Base-by-base conservation (phyloP, 2,797 vertebrate genomes). In the Cephalopachus bancanus region DNA sequence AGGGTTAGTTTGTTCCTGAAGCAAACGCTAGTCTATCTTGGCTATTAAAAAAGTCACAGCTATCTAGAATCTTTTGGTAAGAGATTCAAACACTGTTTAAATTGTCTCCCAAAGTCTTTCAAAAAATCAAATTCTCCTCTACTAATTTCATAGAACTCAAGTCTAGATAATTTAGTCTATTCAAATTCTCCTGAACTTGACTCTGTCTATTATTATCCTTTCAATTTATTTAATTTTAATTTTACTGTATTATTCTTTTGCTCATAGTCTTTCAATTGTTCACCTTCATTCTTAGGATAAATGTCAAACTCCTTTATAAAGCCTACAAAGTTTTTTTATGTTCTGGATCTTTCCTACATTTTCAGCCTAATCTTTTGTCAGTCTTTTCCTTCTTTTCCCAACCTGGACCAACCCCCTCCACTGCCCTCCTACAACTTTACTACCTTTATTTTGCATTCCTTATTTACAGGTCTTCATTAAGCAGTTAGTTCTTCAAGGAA, bases 91-190 rank as follows among this genome's bases (percentile, higher is more conserved):
- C 6, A 0, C 86, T 83, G 9, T 37, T 53, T 76, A 96, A 76
- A 20, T 62, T 89, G 37, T 83, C 37, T 89, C 44, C 24, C 62
- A n/a, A 44, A 89, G 71, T 69, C 83, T 95, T 83, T 92, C 33
- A 83, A 62, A 83, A 62, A 94, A 72, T 89, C 55, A 75, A 65
- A 80, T 83, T 62, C 53, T 10, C n/a, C 2, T 28, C 74, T 55
- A 20, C n/a, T 93, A 72, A 87, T 90, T 94, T 96, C 24, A 44
- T 30, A 28, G 64, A 71, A 60, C 30, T 83, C 14, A 55, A 59
- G 19, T 86, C 7, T 55, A 10, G 16, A 55, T 75, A 69, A 37
- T 59, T 67, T 44, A 65, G 28, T 89, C 16, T 30, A 57, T 57
- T 88, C 8, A 92, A 92, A 75, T 26, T 65, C 12, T 83, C 59